Conservation (phyloP, 2,888 invertebrate species). For the Campoplex capitator region DNA sequence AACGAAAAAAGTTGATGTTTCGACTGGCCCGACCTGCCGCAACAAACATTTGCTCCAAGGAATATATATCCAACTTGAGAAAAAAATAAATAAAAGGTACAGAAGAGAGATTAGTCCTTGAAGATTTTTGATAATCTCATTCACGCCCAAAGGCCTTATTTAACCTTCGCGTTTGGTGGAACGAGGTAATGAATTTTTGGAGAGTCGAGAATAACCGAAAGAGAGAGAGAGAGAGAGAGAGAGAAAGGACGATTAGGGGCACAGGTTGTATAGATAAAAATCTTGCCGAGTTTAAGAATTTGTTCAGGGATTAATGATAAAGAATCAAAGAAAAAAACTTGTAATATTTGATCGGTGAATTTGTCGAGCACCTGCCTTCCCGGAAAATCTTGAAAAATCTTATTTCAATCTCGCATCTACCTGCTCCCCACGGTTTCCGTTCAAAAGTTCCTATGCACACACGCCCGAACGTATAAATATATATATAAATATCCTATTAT, state of each 20-base stretch:
- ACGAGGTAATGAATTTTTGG: conserved; percentile 41
- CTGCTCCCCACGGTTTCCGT: conserved; percentile 44
- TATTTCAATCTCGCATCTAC: conserved; percentile 38
- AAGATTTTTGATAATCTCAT: conserved; percentile 65
- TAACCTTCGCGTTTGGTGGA: conserved; percentile 26
- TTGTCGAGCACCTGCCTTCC: conserved; percentile 56
- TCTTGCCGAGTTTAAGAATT: conserved; percentile 6
- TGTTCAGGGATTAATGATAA: conserved; percentile 58
- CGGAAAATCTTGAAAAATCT: conserved; percentile 57
- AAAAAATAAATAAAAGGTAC: conserved; percentile 26
- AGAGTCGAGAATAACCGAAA: conserved; percentile 5
- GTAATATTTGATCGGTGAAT: conserved; percentile 60
- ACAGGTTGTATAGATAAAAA: conserved; percentile 54
- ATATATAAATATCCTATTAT: conserved; percentile 12
- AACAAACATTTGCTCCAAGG: conserved; percentile 48
- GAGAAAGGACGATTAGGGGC: conserved; percentile 7
- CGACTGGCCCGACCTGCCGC: conserved; percentile 7
- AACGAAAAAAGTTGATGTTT: conserved; percentile 60
- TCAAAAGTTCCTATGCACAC: conserved; percentile 20
- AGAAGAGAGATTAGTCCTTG: conserved; percentile 59
- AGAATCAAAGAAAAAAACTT: conserved; percentile 18
- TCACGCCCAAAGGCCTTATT: conserved; percentile 38
- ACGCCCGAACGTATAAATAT: not conserved
- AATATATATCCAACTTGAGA: conserved; percentile 32
- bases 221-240: conserved; percentile 5